Percentiles rank a stretch among this genome's conserved stretches.
Evolutionary conservation across 2,113 vertebrate species (phyloP).

Genomic region (Columba livia): DNA sequence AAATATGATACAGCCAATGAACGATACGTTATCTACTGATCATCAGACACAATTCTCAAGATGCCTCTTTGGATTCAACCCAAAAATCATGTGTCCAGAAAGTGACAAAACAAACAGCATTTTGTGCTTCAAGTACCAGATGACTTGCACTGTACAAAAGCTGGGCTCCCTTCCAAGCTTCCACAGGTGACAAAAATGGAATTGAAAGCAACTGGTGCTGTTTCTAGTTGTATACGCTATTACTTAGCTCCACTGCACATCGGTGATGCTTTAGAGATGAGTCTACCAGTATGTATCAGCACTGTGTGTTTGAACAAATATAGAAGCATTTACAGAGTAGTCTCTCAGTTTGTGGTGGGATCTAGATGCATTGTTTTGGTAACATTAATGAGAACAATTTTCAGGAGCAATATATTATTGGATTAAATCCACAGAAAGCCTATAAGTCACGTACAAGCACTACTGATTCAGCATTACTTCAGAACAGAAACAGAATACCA

Average conservation of each 20-base stretch:
- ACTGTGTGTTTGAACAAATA: background rate
- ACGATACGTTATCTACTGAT: background rate
- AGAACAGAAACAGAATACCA: background rate
- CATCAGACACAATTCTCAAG: background rate
- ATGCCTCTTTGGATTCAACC: background rate
- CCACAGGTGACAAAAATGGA: background rate
- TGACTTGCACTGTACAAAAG: background rate
- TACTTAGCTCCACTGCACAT: accelerated
- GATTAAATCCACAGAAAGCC: background rate
- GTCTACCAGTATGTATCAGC: accelerated
- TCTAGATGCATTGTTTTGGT: background rate
- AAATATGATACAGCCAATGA: background rate
- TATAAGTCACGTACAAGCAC: background rate
- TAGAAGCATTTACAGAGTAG: background rate
- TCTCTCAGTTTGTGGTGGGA: background rate
- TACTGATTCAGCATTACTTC: background rate
- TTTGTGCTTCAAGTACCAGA: background rate
- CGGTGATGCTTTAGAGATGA: background rate
- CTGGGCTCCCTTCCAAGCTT: background rate
- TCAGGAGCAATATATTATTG: background rate
- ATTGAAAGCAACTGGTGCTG: background rate
- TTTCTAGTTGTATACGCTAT: background rate
- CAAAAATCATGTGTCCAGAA: background rate
- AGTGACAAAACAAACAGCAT: background rate
- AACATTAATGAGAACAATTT: background rate